Evolutionary conservation across 2,797 vertebrate species (phyloP), one percentile per base, ranked within the genome.

Genomic region (Brachyalestes nurse): DNA sequence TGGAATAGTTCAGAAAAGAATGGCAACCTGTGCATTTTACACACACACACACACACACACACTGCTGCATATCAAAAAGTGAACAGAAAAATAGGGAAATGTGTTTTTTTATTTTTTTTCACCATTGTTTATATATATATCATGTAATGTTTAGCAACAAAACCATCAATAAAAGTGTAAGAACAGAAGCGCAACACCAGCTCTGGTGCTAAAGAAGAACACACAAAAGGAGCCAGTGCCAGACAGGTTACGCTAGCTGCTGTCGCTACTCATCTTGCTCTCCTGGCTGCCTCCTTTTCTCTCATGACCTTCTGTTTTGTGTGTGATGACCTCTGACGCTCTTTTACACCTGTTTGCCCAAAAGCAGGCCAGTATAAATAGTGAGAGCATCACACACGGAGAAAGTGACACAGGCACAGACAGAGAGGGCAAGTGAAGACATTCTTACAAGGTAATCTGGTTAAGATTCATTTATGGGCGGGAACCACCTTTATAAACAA

Each of bases 331-430:
- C 83, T 81, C 70, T 65, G 82, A 83, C 53, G 78, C 79, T 76
- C 75, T 82, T 77, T 72, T 42, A 42, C 74, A 55, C 51, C 51
- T 72, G 17, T 28, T 66, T 34, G 66, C 64, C 83, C 61, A 78
- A 86, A 92, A 92, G 34, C 83, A 89, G 91, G 89, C 14, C 88
- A 87, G 85, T 93, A 93, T 94, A 93, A 90, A 92, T 86, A 88
- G 34, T 23, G 25, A 47, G 25, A 47, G 55, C 23, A 76, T 73
- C 65, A 72, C 66, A 70, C 71, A 77, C 75, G 73, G 65, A 72
- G 40, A 77, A 84, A 58, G 73, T 83, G 66, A 78, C 60, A 72
- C 67, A 82, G 51, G 25, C 17, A 62, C 80, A 57, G 57, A 74
- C 34, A 70, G 28, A 81, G 67, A 81, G 51, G 78, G 76, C 77